Conservation (phyloP, 92 coral and sea anemone genomes). For the Palythoa grandis region DNA sequence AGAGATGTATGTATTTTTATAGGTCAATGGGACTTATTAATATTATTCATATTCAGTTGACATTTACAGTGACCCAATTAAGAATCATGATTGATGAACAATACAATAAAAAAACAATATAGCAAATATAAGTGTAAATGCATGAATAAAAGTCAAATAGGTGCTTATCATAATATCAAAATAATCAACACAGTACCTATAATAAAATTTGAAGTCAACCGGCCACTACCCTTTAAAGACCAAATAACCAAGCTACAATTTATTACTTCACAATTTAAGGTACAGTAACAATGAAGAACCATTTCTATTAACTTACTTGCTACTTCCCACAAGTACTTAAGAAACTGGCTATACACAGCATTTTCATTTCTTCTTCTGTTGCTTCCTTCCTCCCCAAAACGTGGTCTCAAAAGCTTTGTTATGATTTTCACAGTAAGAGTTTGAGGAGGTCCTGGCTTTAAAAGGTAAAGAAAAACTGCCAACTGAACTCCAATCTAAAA, state of each 20-base stretch:
- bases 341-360: conserved; percentile 44
- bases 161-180: background rate
- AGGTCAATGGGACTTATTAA: too few relatives aligned
- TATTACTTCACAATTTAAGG: background rate
- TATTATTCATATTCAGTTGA: too few relatives aligned
- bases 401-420: conserved; percentile 42
- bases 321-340: conserved; percentile 54
- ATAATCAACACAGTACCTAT: background rate
- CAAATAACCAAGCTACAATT: background rate
- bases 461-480: conserved; percentile 16
- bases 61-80: too few relatives aligned
- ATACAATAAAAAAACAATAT: background rate
- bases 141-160: background rate
- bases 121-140: background rate
- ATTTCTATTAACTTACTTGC: conserved; percentile 54
- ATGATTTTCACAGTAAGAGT: conserved; percentile 29
- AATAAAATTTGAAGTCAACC: background rate
- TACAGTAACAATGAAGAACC: background rate
- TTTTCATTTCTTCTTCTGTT: conserved; percentile 51
- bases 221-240: background rate
- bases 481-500: conserved; percentile 24
- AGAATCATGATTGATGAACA: background rate
- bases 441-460: conserved; percentile 13
- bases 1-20: too few relatives aligned
- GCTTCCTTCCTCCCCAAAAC: conserved; percentile 51